Base-by-base conservation (phyloP, 2,797 vertebrate species). In the Novumbra hubbsi region DNA sequence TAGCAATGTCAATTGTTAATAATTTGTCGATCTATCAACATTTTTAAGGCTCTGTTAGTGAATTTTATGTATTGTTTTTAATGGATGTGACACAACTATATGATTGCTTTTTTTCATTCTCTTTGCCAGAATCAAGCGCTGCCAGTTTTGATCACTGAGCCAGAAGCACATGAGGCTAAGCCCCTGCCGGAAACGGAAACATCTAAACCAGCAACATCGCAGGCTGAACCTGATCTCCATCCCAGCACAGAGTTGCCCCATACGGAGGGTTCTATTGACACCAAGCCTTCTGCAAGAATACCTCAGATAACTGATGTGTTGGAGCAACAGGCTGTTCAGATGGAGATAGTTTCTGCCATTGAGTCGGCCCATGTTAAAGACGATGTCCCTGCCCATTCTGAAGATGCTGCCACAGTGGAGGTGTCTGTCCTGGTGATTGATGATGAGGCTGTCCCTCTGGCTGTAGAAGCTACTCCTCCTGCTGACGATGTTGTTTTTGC, bases 61-160 rank as follows among this genome's bases (percentile, higher is more conserved):
- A 28, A 34, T 48, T 16, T 73, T 24, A 45, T 9, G 28, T 48
- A 19, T 30, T 16, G 34, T 17, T 15, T 45, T 27, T 48, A 48
- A 28, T 74, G 50, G 5, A 24, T 64, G 49, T 34, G 27, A 30
- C 21, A 63, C 28, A 16, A n/a, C 2, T 17, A 63, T 16, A n/a
- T 2, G 12, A 34, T 21, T 45, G 4, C 32, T 21, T 5, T 63
- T 11, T 45, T 4, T 62, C 6, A 45, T 16, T 4, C 7, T 50
- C 15, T 70, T 70, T 70, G 4, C 16, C 30, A 70, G 24, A 48
- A 70, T 48, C 68, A 70, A 68, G 76, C 68, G 9, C 14, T 68
- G 7, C 34, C 75, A 45, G 48, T 30, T 30, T 1, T 48, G 19
- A 64, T 60, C 34, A 27, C 70, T 7, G 76, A 34, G n/a, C 19